phyloP scores from a whole-genome alignment of 2,888 invertebrate genomes.

The Sclerodermus sp. region DNA sequence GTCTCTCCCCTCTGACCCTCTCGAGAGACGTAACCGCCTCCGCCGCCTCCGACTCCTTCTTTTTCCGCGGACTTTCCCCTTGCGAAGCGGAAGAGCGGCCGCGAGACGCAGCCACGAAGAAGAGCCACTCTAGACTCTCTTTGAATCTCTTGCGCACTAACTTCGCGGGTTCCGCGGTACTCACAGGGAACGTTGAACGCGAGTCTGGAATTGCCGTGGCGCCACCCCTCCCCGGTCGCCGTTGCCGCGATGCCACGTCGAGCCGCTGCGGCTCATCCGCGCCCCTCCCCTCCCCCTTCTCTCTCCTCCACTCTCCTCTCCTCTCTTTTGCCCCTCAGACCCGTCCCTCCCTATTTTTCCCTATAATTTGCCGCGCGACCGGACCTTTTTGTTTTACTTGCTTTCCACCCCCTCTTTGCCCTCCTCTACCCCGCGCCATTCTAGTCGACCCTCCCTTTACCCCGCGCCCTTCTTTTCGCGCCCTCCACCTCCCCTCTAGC shows the following conservation, averaged over 20 bases:
- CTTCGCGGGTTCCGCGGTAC: slow-evolving; percentile 46
- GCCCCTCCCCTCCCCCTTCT: slow-evolving; percentile 16
- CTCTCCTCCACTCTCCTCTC: slow-evolving; percentile 22
- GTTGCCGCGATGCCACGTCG: slow-evolving; percentile 17
- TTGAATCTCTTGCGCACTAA: slow-evolving; percentile 44
- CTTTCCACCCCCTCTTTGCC: slow-evolving; percentile 34
- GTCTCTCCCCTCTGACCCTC: slow-evolving; percentile 4
- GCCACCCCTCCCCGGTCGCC: slow-evolving; percentile 47
- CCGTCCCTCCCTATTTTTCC: slow-evolving; percentile 42
- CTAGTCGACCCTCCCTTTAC: slow-evolving; percentile 2
- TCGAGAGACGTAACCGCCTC: background rate
- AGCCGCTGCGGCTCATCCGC: slow-evolving; percentile 20
- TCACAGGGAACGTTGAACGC: slow-evolving; percentile 52
- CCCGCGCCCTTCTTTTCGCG: slow-evolving; percentile 10
- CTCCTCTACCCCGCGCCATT: slow-evolving; percentile 10
- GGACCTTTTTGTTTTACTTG: slow-evolving; percentile 37
- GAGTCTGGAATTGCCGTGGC: slow-evolving; percentile 56
- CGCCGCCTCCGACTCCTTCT: background rate
- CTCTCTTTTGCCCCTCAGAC: slow-evolving; percentile 24
- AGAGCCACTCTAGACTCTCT: slow-evolving; percentile 10
- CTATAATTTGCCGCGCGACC: slow-evolving; percentile 48
- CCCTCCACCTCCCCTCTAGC: slow-evolving; percentile 13
- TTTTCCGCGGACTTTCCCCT: background rate
- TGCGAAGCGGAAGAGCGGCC: background rate
- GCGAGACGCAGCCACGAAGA: background rate